phyloP scores from a whole-genome alignment of 2,888 invertebrate species.

The Sarcophaga variegata region DNA sequence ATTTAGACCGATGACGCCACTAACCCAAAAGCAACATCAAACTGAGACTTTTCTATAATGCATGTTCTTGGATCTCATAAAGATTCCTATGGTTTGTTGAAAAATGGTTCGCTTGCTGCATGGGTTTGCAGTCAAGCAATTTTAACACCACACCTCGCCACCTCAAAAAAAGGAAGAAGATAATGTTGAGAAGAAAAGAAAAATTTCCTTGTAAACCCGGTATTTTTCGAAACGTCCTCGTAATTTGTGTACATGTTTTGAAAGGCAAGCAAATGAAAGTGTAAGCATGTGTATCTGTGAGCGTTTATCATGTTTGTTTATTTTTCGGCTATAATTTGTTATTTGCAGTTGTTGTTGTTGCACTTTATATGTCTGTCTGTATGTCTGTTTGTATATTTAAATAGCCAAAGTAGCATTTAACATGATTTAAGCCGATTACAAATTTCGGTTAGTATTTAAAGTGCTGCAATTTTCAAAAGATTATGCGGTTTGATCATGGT shows the following conservation, averaged over 20 bases:
- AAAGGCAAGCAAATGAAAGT: neutral
- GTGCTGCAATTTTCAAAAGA: constrained; percentile 47
- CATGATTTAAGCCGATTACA: constrained; percentile 65
- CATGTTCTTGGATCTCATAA: too few relatives aligned
- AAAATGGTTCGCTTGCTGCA: too few relatives aligned
- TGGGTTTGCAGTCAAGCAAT: too few relatives aligned
- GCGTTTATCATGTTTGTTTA: constrained; percentile 11
- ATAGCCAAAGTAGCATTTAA: constrained; percentile 58
- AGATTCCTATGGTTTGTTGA: too few relatives aligned
- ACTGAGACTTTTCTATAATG: too few relatives aligned
- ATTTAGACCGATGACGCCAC: too few relatives aligned
- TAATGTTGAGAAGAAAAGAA: too few relatives aligned
- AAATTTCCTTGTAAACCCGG: too few relatives aligned
- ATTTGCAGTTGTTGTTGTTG: neutral
- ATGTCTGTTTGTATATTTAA: constrained; percentile 21
- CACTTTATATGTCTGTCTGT: constrained; percentile 2
- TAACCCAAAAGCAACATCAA: too few relatives aligned
- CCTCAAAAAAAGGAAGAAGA: too few relatives aligned
- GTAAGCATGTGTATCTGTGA: neutral
- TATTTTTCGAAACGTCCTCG: neutral
- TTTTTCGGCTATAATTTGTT: constrained; percentile 16
- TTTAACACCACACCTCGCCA: too few relatives aligned
- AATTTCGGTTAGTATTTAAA: constrained; percentile 51
- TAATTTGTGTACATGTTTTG: neutral
- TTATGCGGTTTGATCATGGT: constrained; percentile 53